Evolutionary conservation across 2,888 invertebrate species (phyloP), one percentile per base, ranked within the genome.

Genomic region (Lepidochrysops patricia): DNA sequence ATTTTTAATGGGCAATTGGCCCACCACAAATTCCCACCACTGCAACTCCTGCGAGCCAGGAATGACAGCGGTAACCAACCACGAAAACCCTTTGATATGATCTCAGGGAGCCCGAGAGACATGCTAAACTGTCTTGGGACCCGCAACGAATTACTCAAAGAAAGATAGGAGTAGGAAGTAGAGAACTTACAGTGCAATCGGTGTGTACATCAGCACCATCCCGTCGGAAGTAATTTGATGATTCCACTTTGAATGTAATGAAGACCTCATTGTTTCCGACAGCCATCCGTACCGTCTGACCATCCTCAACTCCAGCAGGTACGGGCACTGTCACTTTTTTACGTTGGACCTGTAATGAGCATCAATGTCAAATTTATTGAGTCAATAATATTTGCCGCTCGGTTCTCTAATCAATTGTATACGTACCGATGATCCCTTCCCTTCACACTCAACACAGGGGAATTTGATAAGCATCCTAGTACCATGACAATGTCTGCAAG

Each of bases 141-240:
- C n/a, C n/a, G n/a, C n/a, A n/a, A n/a, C n/a, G n/a, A n/a, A n/a
- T n/a, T n/a, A n/a, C n/a, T n/a, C n/a, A n/a, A n/a, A n/a, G n/a
- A n/a, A n/a, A n/a, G n/a, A n/a, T n/a, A n/a, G n/a, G n/a, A n/a
- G n/a, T n/a, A n/a, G n/a, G n/a, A n/a, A n/a, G n/a, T n/a, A 25
- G 7, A 4, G 26, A 49, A 78, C 86, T 76, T 66, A 90, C 90
- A 61, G 72, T 72, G 64, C 96, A 96, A 71, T 98, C 97, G n/a
- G 98, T 97, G 76, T 99, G 97, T 0, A 99, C 94, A 79, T 99
- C 99, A 3, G 97, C 91, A 0, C 98, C 98, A 66, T 99, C 98
- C 56, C 99, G 90, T 62, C 92, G 91, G 86, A 99, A 99, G 77
- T 97, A 96, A 65, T 92, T 93, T 15, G 98, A 98, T 67, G 93